Conservation (phyloP, 2,888 invertebrate species). For the Belgica antarctica region DNA sequence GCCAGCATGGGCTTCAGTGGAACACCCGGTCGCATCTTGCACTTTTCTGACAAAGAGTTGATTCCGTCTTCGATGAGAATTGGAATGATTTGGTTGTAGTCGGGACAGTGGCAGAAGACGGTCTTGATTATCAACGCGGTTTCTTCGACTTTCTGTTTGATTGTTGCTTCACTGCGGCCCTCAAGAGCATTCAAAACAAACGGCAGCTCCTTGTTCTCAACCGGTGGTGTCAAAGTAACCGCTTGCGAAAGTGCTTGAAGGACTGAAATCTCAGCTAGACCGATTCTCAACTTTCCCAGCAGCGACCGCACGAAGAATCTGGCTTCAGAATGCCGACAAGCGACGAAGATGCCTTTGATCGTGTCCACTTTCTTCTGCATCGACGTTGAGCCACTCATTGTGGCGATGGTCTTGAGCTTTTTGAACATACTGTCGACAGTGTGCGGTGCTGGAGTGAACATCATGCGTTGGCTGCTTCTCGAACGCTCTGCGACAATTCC, state of each 20-base stretch:
- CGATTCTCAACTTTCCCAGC: conserved; percentile 92
- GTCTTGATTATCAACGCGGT: conserved; percentile 79
- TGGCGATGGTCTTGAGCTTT: conserved; percentile 82
- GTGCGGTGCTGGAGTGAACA: conserved; percentile 80
- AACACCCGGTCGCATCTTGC: conserved; percentile 85
- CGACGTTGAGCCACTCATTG: conserved; percentile 74
- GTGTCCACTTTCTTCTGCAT: conserved; percentile 84
- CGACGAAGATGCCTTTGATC: conserved; percentile 89
- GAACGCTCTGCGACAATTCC: conserved; percentile 87
- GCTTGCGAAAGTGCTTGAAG: conserved; percentile 87
- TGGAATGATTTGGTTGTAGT: conserved; percentile 81
- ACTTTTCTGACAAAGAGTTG: conserved; percentile 69
- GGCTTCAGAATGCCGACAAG: conserved; percentile 84
- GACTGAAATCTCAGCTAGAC: conserved; percentile 94
- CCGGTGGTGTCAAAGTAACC: conserved; percentile 74
- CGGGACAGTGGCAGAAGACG: conserved; percentile 95
- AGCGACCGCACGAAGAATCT: conserved; percentile 85
- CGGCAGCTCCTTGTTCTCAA: conserved; percentile 62
- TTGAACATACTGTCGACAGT: conserved; percentile 72
- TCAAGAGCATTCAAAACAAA: conserved; percentile 64
- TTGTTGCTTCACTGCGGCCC: conserved; percentile 62
- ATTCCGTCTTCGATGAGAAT: conserved; percentile 76
- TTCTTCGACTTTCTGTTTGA: conserved; percentile 74
- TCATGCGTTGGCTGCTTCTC: conserved; percentile 78
- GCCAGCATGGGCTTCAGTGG: conserved; percentile 99